Percentiles rank a stretch among this genome's conserved stretches.
Evolutionary conservation across 2,797 vertebrate genomes (phyloP).

Genomic region (Cyprinodon diabolis): DNA sequence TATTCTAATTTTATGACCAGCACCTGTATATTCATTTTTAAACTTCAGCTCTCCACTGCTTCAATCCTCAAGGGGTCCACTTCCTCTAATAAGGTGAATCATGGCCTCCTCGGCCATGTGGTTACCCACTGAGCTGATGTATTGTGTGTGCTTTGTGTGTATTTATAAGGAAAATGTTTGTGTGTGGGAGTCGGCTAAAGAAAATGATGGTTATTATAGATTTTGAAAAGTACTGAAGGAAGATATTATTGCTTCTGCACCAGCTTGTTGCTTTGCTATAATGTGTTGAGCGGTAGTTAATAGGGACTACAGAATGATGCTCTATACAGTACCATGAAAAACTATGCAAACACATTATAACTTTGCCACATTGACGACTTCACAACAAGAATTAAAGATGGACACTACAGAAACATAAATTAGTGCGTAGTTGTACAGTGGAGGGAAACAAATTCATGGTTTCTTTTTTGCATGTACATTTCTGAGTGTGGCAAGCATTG

Average conservation of each 20-base stretch:
- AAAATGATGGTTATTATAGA: slow-evolving; percentile 17
- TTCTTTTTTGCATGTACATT: not conserved
- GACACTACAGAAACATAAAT: not conserved
- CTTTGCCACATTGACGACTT: not conserved
- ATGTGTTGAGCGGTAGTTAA: not conserved
- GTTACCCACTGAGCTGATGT: slow-evolving; percentile 40
- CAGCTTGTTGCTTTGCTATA: slow-evolving; percentile 14
- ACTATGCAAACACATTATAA: not conserved
- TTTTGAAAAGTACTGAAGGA: slow-evolving; percentile 26
- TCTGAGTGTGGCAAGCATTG: not conserved
- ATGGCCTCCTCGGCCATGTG: slow-evolving; percentile 46
- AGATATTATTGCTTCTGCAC: slow-evolving; percentile 40
- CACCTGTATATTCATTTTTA: slow-evolving; percentile 58
- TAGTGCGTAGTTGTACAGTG: not conserved
- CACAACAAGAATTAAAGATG: not conserved
- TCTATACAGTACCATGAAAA: not conserved
- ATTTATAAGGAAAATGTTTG: slow-evolving; percentile 15
- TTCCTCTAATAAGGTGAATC: slow-evolving; percentile 67
- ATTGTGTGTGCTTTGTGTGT: slow-evolving; percentile 43
- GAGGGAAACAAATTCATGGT: not conserved
- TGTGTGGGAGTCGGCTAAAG: slow-evolving; percentile 26
- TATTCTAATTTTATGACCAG: no score
- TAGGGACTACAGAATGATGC: not conserved
- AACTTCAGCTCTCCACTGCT: slow-evolving; percentile 62
- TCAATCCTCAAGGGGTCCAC: slow-evolving; percentile 61